These are phyloP conservation scores for Automeris io DNA, from an alignment of 2,888 invertebrate genomes.

Conservation along the genomic window DNA sequence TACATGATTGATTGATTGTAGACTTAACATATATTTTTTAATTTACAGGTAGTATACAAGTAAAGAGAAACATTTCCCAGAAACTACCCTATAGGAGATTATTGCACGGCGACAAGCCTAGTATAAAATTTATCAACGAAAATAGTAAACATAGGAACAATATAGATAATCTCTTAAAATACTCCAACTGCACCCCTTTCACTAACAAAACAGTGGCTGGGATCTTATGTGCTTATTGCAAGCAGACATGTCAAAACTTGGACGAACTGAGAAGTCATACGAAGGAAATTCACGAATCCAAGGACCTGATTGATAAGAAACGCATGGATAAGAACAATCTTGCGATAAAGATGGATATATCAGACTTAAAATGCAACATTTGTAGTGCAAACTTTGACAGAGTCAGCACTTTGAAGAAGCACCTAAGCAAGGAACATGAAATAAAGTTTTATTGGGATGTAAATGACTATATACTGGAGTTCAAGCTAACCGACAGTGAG, in stretches of 20 bases:
- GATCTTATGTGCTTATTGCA: conserved; percentile 54
- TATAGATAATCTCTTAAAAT: conserved; percentile 47
- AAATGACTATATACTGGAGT: conserved; percentile 55
- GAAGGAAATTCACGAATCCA: conserved; percentile 28
- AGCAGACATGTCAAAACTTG: conserved; percentile 33
- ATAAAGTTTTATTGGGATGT: conserved; percentile 50
- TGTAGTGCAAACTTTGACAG: conserved; percentile 32
- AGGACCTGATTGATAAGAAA: conserved; percentile 36
- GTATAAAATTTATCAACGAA: conserved; percentile 31
- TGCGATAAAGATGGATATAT: conserved; percentile 60
- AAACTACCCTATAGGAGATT: no score
- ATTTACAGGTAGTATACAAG: no score
- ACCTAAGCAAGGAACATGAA: conserved; percentile 43
- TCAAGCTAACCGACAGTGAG: conserved; percentile 43
- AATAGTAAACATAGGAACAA: conserved; percentile 47
- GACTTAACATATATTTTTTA: no score
- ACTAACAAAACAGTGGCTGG: conserved; percentile 53
- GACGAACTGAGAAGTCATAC: conserved; percentile 37
- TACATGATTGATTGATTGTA: no score
- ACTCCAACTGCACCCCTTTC: conserved; percentile 63
- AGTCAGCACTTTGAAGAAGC: conserved; percentile 42
- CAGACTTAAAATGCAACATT: conserved; percentile 46
- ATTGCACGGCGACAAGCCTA: no score
- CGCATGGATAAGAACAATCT: conserved; percentile 49
- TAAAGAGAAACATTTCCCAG: no score